phyloP scores from a whole-genome alignment of 2,888 invertebrate species.

The Blastobasis lacticolella region DNA sequence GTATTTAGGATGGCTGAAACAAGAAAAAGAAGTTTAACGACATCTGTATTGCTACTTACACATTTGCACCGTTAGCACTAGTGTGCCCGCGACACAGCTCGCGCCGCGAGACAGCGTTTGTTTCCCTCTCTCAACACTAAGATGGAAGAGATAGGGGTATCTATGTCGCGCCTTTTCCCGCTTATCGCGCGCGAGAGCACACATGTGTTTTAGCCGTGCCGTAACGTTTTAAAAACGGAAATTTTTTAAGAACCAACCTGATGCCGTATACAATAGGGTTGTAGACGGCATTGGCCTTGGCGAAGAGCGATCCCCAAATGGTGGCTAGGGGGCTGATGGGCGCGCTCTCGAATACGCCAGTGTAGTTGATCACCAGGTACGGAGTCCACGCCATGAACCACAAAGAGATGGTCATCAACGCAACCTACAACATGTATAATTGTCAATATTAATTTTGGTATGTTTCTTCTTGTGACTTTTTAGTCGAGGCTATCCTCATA shows the following conservation, averaged over 20 bases:
- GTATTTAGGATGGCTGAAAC: slow-evolving; percentile 83
- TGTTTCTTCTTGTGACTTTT: not conserved
- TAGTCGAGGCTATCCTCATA: slow-evolving; percentile 18
- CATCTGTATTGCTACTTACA: not conserved
- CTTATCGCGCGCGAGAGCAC: no score
- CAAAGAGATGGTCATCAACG: slow-evolving; percentile 89
- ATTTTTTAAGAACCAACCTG: slow-evolving; percentile 72
- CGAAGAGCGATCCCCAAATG: slow-evolving; percentile 93
- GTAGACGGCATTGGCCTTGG: slow-evolving; percentile 92
- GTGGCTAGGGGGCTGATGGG: slow-evolving; percentile 86
- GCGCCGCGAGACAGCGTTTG: no score
- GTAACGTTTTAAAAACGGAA: not conserved
- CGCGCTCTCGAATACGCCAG: slow-evolving; percentile 84
- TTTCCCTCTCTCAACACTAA: no score
- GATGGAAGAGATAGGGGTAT: no score
- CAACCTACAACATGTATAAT: slow-evolving; percentile 70
- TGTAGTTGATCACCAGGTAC: slow-evolving; percentile 86
- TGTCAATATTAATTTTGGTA: not conserved
- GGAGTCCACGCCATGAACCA: slow-evolving; percentile 97
- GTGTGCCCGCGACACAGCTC: no score
- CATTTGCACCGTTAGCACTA: no score
- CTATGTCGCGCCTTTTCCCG: no score
- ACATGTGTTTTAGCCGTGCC: no score
- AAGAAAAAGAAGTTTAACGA: slow-evolving; percentile 12
- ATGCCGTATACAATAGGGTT: slow-evolving; percentile 94